Evolutionary conservation across 2,888 invertebrate species (phyloP).

Genomic region (Trachelus iudaicus): DNA sequence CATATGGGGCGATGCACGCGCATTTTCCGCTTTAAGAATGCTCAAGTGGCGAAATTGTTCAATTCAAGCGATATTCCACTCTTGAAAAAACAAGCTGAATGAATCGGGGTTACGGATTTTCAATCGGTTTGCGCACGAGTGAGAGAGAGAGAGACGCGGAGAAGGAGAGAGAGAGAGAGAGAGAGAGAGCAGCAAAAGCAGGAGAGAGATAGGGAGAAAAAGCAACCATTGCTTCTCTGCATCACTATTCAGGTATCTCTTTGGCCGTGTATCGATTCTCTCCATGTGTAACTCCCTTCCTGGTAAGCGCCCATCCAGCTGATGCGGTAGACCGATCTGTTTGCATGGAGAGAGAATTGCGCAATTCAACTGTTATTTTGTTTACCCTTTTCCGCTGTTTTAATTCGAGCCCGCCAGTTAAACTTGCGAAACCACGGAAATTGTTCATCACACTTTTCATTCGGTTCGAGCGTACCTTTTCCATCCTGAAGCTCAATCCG

Average conservation of each 20-base stretch:
- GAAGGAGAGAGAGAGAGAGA: too few relatives aligned
- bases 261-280: constrained; percentile 1
- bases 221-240: neutral
- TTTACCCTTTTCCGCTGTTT: constrained; percentile 44
- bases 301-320: constrained; percentile 15
- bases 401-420: constrained; percentile 38
- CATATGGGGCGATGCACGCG: constrained; percentile 10
- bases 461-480: neutral
- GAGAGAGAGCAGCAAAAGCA: too few relatives aligned
- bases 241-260: neutral
- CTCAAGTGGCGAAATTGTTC: constrained; percentile 18
- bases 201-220: neutral
- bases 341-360: constrained; percentile 26
- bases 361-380: constrained; percentile 44
- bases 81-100: constrained; percentile 27
- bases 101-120: constrained; percentile 3
- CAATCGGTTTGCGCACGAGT: neutral
- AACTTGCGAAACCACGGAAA: constrained; percentile 37
- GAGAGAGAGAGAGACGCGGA: neutral
- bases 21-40: constrained; percentile 21
- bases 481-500: neutral
- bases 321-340: constrained; percentile 27
- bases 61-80: constrained; percentile 27
- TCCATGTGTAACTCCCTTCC: neutral
- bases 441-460: constrained; percentile 31